A percentile compares a stretch with the other conserved stretches of the same genome.
phyloP scores from a whole-genome alignment of 2,888 invertebrate genomes.

The Prosopocoilus inquinatus region DNA sequence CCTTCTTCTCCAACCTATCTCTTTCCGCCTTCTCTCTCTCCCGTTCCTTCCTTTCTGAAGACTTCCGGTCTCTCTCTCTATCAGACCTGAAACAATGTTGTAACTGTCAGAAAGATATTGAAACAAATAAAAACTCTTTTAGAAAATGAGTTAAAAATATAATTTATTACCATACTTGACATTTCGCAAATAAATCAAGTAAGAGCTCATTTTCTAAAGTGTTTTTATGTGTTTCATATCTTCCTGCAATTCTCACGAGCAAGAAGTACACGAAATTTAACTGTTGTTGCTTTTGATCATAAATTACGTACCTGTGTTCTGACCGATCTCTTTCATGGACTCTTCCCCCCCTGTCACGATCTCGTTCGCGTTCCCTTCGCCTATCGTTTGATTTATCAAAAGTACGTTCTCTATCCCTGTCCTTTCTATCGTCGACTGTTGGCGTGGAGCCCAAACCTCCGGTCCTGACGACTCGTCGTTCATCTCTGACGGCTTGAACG shows the following conservation, averaged over 20 bases:
- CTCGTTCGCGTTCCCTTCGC: slow-evolving; percentile 27
- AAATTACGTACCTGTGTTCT: slow-evolving; percentile 34
- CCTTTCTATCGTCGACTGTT: slow-evolving; percentile 26
- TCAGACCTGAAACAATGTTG: slow-evolving; percentile 7
- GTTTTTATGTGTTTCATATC: no score
- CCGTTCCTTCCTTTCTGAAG: slow-evolving; percentile 29
- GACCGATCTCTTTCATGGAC: slow-evolving; percentile 27
- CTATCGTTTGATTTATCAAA: slow-evolving; percentile 27
- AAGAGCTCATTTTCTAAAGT: no score
- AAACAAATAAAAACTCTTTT: no score
- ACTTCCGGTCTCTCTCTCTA: slow-evolving; percentile 9
- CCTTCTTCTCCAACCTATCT: slow-evolving; percentile 24
- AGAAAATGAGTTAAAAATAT: no score
- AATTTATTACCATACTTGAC: no score
- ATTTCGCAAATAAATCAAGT: no score
- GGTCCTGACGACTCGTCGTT: slow-evolving; percentile 35
- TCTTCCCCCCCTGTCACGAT: slow-evolving; percentile 35
- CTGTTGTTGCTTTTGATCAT: neutral
- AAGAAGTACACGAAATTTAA: no score
- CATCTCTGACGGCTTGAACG: slow-evolving; percentile 61
- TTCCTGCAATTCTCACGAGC: no score
- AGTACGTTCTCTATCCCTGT: slow-evolving; percentile 16
- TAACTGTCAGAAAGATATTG: no score
- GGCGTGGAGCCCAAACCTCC: slow-evolving; percentile 36
- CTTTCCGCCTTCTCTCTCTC: slow-evolving; percentile 28